Percentiles rank a stretch among this genome's conserved stretches.
Evolutionary conservation across 2,888 invertebrate species (phyloP).

Genomic region (Tachina fera): DNA sequence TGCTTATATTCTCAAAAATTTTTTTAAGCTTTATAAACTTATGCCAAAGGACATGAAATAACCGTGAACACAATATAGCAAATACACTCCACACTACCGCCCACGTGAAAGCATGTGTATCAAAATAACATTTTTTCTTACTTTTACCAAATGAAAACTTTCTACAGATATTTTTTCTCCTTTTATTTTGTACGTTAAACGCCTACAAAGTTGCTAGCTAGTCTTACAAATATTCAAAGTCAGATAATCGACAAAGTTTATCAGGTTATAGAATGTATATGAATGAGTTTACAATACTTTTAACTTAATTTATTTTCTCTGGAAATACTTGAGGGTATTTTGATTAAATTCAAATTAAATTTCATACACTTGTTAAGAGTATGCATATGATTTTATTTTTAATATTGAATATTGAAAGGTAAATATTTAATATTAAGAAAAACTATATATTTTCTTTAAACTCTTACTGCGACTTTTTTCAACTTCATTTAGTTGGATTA

Average conservation of each 20-base stretch:
- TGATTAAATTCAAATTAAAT: conserved; percentile 15
- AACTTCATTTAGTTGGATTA: neutral
- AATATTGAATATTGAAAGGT: too few relatives aligned
- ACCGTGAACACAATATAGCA: neutral
- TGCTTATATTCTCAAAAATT: neutral
- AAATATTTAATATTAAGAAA: too few relatives aligned
- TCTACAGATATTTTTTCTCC: neutral
- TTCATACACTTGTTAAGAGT: neutral
- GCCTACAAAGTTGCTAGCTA: neutral
- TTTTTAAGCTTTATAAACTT: neutral
- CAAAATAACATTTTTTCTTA: neutral
- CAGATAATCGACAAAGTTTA: conserved; percentile 29
- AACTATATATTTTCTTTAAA: neutral
- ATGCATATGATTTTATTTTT: too few relatives aligned
- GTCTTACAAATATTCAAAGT: neutral
- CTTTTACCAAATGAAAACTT: neutral
- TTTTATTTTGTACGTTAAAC: neutral
- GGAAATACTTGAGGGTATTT: neutral
- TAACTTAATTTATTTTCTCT: neutral
- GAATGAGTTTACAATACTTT: conserved; percentile 21
- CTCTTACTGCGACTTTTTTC: neutral
- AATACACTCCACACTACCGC: neutral
- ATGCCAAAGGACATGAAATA: neutral
- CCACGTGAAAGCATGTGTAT: neutral
- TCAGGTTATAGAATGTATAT: neutral